phyloP scores from a whole-genome alignment of 2,888 invertebrate genomes.

The Melipona beecheii region DNA sequence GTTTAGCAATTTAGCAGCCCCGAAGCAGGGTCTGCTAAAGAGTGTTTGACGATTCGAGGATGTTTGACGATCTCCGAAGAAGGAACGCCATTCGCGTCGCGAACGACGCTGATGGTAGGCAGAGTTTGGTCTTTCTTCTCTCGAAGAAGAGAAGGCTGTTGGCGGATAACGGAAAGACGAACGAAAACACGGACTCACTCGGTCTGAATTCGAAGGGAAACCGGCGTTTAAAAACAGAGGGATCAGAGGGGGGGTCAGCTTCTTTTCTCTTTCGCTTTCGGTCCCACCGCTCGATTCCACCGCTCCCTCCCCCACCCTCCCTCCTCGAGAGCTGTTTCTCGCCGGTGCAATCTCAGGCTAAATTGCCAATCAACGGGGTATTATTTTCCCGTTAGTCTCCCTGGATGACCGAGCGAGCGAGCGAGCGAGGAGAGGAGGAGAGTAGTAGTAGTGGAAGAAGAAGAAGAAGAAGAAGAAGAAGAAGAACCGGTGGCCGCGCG shows the following conservation, averaged over 20 bases:
- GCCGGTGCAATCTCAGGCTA: constrained; percentile 80
- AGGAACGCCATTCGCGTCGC: too few species aligned
- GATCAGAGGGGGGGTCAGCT: not conserved
- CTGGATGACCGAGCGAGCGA: constrained; percentile 43
- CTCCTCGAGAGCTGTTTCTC: constrained; percentile 67
- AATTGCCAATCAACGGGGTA: constrained; percentile 83
- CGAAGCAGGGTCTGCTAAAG: not conserved
- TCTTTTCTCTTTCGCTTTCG: not conserved
- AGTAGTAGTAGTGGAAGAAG: too few species aligned
- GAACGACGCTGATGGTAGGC: too few species aligned
- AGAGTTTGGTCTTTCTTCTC: too few species aligned
- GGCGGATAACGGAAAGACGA: constrained; percentile 13
- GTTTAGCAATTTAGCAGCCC: not conserved
- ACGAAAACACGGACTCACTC: constrained; percentile 31
- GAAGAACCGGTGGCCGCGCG: constrained; percentile 4
- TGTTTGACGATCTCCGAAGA: constrained; percentile 4
- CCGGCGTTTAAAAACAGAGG: constrained; percentile 44
- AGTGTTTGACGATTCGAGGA: constrained; percentile 15
- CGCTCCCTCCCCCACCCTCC: constrained; percentile 49
- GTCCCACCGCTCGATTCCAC: constrained; percentile 9
- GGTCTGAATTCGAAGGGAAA: constrained; percentile 36
- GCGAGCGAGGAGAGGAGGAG: not conserved
- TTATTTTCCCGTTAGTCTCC: constrained; percentile 82
- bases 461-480: not conserved
- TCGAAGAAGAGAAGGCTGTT: not conserved